A percentile compares a stretch with the other conserved stretches of the same genome.
Evolutionary conservation across 2,888 invertebrate genomes (phyloP).

Genomic region (Cephus pygmeus): DNA sequence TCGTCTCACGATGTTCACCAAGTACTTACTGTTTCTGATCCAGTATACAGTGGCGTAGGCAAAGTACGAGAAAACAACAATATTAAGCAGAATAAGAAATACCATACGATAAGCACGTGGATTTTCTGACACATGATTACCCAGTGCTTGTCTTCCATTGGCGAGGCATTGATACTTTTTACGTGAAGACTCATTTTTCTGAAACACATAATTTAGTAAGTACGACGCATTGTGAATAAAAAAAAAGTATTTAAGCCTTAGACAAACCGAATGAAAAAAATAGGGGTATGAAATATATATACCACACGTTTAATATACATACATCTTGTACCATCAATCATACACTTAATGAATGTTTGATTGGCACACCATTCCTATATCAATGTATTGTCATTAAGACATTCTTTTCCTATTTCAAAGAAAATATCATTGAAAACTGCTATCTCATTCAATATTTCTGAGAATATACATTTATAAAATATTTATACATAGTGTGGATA

Average conservation of each 20-base stretch:
- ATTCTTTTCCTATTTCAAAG: too few species aligned
- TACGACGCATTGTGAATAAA: background rate
- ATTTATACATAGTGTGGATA: too few species aligned
- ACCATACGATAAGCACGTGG: conserved; percentile 26
- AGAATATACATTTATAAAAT: too few species aligned
- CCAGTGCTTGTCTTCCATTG: conserved; percentile 20
- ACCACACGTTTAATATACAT: too few species aligned
- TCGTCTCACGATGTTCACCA: background rate
- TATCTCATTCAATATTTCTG: too few species aligned
- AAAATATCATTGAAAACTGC: too few species aligned
- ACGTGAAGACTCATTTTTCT: conserved; percentile 22
- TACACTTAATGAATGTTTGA: too few species aligned
- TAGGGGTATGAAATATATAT: too few species aligned
- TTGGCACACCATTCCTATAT: too few species aligned
- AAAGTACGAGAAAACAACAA: conserved; percentile 46
- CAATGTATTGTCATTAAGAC: too few species aligned
- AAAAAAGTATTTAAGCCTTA: conserved; percentile 3
- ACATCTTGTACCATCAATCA: too few species aligned
- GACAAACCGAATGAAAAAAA: background rate
- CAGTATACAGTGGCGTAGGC: conserved; percentile 53
- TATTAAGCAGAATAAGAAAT: conserved; percentile 38
- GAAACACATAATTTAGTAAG: background rate
- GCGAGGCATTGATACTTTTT: conserved; percentile 21
- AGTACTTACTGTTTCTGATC: conserved; percentile 41
- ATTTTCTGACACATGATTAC: conserved; percentile 34